These are phyloP conservation scores for Popillia japonica DNA, from an alignment of 1,140 invertebrate genomes.

Conservation along the genomic window DNA sequence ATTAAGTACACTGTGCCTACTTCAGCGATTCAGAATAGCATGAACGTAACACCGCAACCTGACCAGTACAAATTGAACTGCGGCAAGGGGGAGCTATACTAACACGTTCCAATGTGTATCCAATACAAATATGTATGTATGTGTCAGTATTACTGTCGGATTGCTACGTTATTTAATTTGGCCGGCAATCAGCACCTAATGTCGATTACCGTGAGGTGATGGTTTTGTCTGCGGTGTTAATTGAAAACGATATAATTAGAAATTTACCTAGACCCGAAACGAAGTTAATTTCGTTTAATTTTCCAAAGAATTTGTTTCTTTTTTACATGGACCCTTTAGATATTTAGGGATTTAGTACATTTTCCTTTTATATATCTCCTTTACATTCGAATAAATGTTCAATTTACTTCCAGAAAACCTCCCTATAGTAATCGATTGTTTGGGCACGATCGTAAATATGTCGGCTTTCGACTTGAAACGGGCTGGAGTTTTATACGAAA, in stretches of 20 bases:
- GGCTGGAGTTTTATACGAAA: conserved; percentile 15
- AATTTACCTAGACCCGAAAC: no score
- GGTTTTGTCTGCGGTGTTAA: neutral
- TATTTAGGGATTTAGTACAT: no score
- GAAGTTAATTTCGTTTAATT: no score
- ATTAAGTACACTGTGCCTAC: conserved; percentile 38
- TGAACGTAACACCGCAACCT: conserved; percentile 38
- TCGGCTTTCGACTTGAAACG: neutral
- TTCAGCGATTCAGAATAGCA: conserved; percentile 35
- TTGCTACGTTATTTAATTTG: neutral
- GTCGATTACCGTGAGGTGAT: neutral
- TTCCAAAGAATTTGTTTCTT: no score
- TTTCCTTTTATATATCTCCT: no score
- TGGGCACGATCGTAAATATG: neutral
- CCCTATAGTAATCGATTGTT: neutral
- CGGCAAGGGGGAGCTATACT: conserved; percentile 34
- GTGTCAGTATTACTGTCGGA: neutral
- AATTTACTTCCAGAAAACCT: neutral
- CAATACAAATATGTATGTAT: conserved; percentile 6
- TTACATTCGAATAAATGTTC: no score
- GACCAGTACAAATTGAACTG: conserved; percentile 43
- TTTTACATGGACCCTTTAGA: no score
- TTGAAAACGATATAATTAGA: neutral
- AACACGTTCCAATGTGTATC: conserved; percentile 22
- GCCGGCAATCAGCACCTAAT: neutral